Evolutionary conservation across 2,888 invertebrate genomes (phyloP).

Genomic region (Synergus japonicus): DNA sequence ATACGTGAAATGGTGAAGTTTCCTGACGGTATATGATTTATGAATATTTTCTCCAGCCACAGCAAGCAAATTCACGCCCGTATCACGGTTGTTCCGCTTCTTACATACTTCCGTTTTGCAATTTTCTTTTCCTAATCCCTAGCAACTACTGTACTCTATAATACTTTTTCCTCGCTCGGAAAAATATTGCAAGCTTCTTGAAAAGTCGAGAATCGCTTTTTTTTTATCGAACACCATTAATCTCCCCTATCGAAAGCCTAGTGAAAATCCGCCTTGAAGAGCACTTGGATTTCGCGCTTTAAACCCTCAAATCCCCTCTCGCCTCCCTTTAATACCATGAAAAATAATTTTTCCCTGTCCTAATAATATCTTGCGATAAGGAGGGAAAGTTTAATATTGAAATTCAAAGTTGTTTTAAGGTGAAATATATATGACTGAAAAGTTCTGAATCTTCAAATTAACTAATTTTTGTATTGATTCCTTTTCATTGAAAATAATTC

Average conservation of each 20-base stretch:
- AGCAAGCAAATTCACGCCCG: constrained; percentile 18
- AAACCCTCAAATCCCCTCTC: neutral
- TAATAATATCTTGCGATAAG: neutral
- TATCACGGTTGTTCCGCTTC: constrained; percentile 37
- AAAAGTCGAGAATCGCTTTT: constrained; percentile 13
- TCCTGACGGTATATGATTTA: constrained; percentile 17
- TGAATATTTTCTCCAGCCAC: constrained; percentile 10
- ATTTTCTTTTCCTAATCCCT: constrained; percentile 33
- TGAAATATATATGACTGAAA: too few species aligned
- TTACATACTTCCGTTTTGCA: constrained; percentile 29
- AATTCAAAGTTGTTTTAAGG: neutral
- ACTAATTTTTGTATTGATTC: too few species aligned
- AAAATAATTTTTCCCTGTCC: constrained; percentile 5
- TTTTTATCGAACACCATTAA: constrained; percentile 33
- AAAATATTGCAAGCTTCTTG: constrained; percentile 29
- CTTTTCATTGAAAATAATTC: too few species aligned
- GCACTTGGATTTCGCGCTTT: constrained; percentile 20
- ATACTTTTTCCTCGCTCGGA: constrained; percentile 20
- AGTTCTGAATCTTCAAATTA: too few species aligned
- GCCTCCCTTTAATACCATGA: constrained; percentile 1
- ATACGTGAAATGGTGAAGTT: constrained; percentile 7
- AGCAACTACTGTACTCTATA: constrained; percentile 29
- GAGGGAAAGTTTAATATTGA: neutral
- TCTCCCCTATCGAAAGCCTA: constrained; percentile 39
- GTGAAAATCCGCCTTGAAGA: constrained; percentile 27